A percentile compares a stretch with the other conserved stretches of the same genome.
Conservation (phyloP, 2,113 vertebrate species). For the human (Homo sapiens) region GRCh38 chr6:64057001-64057500, state of each 20-base stretch:
- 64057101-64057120: not conserved
- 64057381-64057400: not conserved
- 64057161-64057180: conserved; percentile 29
- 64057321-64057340: not conserved
- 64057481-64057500: conserved; percentile 17
- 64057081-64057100: conserved; percentile 31
- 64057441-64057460: not conserved
- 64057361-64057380: conserved; percentile 31
- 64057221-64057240: not conserved
- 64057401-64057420: not conserved
- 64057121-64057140: conserved; percentile 46
- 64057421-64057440: not conserved
- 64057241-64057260: conserved; percentile 43
- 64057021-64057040: conserved; percentile 10
- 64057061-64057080: conserved; percentile 35
- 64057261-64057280: conserved; percentile 28
- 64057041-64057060: not conserved
- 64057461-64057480: conserved; percentile 23
- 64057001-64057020: not conserved
- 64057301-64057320: not conserved
- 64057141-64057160: not conserved
- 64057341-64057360: not conserved
- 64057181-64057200: conserved; percentile 30
- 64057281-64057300: not conserved
- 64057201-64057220: conserved; percentile 44